Conservation (phyloP, 2,113 vertebrate genomes). For the Oryzias woworae region DNA sequence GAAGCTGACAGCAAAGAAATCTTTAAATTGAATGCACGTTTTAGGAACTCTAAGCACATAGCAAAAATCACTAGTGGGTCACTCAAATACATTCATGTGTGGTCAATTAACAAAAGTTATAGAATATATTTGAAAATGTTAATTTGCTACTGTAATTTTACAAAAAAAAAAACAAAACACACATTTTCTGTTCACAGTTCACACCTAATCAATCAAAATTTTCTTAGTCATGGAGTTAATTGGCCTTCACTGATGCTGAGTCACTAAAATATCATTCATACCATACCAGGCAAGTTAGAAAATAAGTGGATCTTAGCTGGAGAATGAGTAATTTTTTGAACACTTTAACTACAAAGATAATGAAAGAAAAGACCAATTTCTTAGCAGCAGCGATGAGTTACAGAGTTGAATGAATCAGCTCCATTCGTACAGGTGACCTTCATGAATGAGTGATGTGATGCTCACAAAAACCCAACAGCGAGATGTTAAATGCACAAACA, state of each 20-base stretch:
- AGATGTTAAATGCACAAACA: slow-evolving; percentile 12
- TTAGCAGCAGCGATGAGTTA: slow-evolving; percentile 14
- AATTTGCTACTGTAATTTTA: slow-evolving; percentile 6
- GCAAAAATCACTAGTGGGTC: too few relatives aligned
- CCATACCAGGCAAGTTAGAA: slow-evolving; percentile 2
- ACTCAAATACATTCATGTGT: too few relatives aligned
- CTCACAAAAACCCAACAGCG: slow-evolving; percentile 36
- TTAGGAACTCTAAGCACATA: too few relatives aligned
- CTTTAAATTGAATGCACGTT: too few relatives aligned
- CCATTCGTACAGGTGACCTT: slow-evolving; percentile 25
- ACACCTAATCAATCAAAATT: slow-evolving; percentile 4
- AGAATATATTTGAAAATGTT: too few relatives aligned
- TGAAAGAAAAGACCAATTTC: slow-evolving; percentile 31
- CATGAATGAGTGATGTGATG: slow-evolving; percentile 31
- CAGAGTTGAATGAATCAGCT: background rate
- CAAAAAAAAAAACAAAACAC: background rate
- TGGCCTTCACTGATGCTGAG: slow-evolving; percentile 26
- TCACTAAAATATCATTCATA: slow-evolving; percentile 15
- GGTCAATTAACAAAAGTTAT: too few relatives aligned
- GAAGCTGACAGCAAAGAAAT: too few relatives aligned
- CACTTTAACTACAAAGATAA: background rate
- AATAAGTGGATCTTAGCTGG: background rate
- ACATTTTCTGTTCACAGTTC: background rate
- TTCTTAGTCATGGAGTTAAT: slow-evolving; percentile 22
- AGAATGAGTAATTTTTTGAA: too few relatives aligned